Conservation (phyloP, 2,797 vertebrate species). For the Brachyalestes nurse region DNA sequence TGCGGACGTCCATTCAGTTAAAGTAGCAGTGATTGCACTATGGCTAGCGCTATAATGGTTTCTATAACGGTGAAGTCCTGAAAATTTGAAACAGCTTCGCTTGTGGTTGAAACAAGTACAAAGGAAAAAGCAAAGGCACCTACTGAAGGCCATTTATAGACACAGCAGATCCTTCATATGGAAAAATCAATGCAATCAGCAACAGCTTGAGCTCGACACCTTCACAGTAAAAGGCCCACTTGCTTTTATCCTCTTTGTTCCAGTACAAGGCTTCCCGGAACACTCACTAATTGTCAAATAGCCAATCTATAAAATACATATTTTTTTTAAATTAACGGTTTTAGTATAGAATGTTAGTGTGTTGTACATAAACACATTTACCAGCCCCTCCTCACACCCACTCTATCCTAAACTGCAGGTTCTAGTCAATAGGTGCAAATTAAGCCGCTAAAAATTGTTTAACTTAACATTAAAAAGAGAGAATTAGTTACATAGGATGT, state of each 20-base stretch:
- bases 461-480: too few species aligned
- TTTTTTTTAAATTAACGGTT: too few species aligned
- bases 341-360: too few species aligned
- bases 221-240: neutral
- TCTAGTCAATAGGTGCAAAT: too few species aligned
- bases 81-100: neutral
- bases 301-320: too few species aligned
- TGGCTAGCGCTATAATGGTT: neutral
- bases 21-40: neutral
- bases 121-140: neutral
- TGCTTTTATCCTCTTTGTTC: neutral
- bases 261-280: neutral
- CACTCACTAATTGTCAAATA: too few species aligned
- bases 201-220: conserved; percentile 10
- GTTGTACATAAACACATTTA: too few species aligned
- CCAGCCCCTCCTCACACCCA: too few species aligned
- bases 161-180: conserved; percentile 19
- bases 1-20: neutral
- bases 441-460: too few species aligned
- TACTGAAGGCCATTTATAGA: conserved; percentile 20
- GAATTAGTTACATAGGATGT: too few species aligned
- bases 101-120: neutral
- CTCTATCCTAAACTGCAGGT: too few species aligned
- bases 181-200: conserved; percentile 21
- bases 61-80: neutral